Evolutionary conservation across 2,113 vertebrate genomes (phyloP).

Genomic region (Bungarus multicinctus): DNA sequence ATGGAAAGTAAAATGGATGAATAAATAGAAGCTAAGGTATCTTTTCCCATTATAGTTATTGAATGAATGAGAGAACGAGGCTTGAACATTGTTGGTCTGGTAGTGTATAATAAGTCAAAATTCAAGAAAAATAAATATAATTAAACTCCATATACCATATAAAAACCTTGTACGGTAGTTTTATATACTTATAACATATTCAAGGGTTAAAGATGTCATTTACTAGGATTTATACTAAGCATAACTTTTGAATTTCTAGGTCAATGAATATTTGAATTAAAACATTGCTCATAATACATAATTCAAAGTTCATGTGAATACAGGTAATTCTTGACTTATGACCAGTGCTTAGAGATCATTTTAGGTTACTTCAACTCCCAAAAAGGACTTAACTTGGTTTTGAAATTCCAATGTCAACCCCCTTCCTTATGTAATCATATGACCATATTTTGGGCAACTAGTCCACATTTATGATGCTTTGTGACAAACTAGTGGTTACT

Average conservation of each 20-base stretch:
- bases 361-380: background rate
- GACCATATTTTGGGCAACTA: background rate
- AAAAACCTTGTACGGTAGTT: background rate
- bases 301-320: background rate
- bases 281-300: background rate
- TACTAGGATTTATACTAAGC: background rate
- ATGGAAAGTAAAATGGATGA: background rate
- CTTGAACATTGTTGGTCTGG: background rate
- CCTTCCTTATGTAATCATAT: background rate
- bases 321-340: background rate
- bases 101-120: background rate
- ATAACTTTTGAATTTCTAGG: background rate
- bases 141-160: background rate
- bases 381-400: background rate
- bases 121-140: background rate
- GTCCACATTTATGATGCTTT: background rate
- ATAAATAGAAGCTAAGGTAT: background rate
- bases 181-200: background rate
- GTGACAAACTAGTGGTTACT: background rate
- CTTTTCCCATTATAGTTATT: background rate
- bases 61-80: background rate
- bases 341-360: background rate
- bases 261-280: background rate
- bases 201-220: background rate
- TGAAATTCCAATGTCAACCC: background rate